phyloP scores from a whole-genome alignment of 1,140 invertebrate species.

The Neotoxoptera formosana region DNA sequence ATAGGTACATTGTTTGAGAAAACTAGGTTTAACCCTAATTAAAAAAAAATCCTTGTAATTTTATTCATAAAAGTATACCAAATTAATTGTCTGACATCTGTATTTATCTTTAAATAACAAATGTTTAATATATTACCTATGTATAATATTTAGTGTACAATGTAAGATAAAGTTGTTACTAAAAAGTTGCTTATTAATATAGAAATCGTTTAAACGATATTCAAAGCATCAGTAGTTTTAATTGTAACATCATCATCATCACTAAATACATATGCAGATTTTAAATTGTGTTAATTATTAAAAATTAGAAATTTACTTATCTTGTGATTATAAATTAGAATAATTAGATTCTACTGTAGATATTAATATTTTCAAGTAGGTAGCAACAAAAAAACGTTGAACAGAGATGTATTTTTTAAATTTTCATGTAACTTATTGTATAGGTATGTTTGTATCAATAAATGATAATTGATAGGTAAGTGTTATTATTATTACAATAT shows the following conservation, averaged over 20 bases:
- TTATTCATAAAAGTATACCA: background rate
- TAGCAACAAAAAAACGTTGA: background rate
- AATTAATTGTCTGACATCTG: background rate
- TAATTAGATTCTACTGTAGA: background rate
- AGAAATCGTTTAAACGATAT: background rate
- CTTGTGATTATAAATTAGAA: background rate
- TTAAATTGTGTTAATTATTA: background rate
- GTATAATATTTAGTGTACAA: too few relatives aligned
- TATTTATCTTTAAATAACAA: background rate
- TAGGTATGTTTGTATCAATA: background rate
- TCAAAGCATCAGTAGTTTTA: background rate
- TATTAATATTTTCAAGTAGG: background rate
- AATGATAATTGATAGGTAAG: background rate
- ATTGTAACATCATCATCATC: background rate
- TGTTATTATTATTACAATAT: slow-evolving; percentile 2
- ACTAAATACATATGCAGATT: background rate
- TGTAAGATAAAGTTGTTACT: background rate
- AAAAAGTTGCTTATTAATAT: background rate
- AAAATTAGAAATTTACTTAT: too few relatives aligned
- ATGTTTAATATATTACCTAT: background rate
- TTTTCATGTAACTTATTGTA: background rate
- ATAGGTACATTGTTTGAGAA: background rate
- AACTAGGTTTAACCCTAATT: background rate
- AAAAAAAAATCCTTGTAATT: background rate
- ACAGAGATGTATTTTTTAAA: background rate